These are phyloP conservation scores for Laupala kohalensis DNA, from an alignment of 1,140 invertebrate genomes.

Conservation along the genomic window DNA sequence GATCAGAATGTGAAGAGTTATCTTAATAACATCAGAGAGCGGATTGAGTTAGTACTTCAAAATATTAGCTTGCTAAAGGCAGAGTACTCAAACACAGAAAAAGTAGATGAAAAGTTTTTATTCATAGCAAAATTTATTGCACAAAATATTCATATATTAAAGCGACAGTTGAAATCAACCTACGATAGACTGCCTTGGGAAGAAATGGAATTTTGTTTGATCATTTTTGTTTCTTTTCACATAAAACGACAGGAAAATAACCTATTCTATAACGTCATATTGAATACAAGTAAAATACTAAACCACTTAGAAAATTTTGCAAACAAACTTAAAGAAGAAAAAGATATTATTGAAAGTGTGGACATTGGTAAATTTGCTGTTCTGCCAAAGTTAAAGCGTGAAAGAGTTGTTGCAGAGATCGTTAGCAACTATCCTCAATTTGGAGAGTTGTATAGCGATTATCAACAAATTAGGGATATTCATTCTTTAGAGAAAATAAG, in stretches of 20 bases:
- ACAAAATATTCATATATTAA: conserved; percentile 17
- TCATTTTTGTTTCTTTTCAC: conserved; percentile 15
- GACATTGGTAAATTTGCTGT: background rate
- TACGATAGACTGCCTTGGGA: conserved; percentile 18
- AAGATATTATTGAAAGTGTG: background rate
- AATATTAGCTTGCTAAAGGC: conserved; percentile 4
- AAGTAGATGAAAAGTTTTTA: conserved; percentile 11
- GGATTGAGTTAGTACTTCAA: conserved; percentile 1
- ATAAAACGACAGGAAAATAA: conserved; percentile 15
- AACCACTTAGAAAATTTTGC: background rate
- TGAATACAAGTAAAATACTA: background rate
- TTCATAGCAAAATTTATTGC: background rate
- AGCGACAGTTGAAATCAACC: conserved; percentile 14
- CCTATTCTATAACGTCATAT: conserved; percentile 10
- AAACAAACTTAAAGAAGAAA: conserved; percentile 2
- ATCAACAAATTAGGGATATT: conserved; percentile 15
- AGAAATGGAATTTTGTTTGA: conserved; percentile 19
- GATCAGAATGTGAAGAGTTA: background rate
- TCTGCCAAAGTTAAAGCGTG: background rate
- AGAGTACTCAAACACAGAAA: background rate
- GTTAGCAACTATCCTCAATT: conserved; percentile 14
- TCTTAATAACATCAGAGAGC: background rate
- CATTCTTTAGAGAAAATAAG: conserved; percentile 17
- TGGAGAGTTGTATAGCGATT: conserved; percentile 16
- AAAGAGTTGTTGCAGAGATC: conserved; percentile 14